A percentile compares a stretch with the other conserved stretches of the same genome.
Evolutionary conservation across 2,113 vertebrate genomes (phyloP).

Genomic region (Corvus moneduloides): DNA sequence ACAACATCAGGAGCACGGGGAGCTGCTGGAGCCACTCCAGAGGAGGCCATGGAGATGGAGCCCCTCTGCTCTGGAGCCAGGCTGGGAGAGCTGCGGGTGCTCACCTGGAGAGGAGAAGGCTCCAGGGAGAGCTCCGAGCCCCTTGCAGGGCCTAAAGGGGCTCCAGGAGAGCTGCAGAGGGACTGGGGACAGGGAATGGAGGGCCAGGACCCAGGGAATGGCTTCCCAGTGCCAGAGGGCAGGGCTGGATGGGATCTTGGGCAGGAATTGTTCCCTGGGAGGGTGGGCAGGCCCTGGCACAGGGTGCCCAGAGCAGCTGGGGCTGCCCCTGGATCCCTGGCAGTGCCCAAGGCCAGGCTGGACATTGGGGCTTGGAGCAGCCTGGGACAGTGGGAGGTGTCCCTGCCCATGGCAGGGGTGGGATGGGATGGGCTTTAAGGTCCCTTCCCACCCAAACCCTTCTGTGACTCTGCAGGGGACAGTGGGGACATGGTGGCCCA

Average conservation of each 20-base stretch:
- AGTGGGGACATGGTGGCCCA: neutral
- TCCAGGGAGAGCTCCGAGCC: neutral
- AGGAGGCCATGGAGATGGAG: neutral
- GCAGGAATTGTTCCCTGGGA: neutral
- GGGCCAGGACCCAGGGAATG: neutral
- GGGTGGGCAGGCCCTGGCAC: neutral
- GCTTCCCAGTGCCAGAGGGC: neutral
- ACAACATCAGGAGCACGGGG: neutral
- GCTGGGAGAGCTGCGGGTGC: neutral
- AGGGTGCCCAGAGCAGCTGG: neutral
- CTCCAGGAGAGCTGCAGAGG: neutral
- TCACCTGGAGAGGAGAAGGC: neutral
- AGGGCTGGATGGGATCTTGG: neutral
- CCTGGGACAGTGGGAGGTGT: neutral
- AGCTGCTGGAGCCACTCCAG: neutral
- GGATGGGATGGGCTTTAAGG: accelerated
- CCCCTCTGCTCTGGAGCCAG: neutral
- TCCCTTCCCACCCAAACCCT: neutral
- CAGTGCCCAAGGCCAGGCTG: neutral
- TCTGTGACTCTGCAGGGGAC: neutral
- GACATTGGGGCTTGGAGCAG: neutral
- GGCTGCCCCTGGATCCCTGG: neutral
- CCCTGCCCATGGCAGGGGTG: neutral
- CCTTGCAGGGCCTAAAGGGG: neutral
- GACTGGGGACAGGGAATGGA: neutral